Conservation (phyloP, 2,113 vertebrate genomes). For the Misgurnus anguillicaudatus region DNA sequence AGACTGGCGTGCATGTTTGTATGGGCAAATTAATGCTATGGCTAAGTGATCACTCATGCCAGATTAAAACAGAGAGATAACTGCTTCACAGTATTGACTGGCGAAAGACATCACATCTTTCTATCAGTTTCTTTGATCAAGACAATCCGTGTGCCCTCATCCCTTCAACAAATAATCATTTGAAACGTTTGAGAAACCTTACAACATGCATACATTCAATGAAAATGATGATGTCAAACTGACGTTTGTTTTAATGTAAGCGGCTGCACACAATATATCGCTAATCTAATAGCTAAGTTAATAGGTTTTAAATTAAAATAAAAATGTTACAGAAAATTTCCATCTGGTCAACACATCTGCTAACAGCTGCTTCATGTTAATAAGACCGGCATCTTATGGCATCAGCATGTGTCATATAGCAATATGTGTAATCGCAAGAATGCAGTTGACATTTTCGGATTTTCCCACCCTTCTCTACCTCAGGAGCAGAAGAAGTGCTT, state of each 20-base stretch:
- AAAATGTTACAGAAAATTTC: background rate
- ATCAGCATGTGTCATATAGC: conserved; percentile 6
- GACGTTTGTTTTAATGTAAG: background rate
- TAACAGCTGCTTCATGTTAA: conserved; percentile 5
- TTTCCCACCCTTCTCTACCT: conserved; percentile 24
- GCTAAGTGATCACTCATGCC: background rate
- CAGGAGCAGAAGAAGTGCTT: conserved; percentile 99
- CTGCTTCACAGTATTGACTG: background rate
- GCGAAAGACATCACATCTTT: background rate
- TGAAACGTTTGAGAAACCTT: background rate
- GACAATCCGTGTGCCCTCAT: background rate
- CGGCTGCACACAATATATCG: background rate
- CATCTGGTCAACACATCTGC: conserved; percentile 21
- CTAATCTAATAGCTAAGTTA: background rate
- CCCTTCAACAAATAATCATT: background rate
- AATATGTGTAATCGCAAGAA: conserved; percentile 24
- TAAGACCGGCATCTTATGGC: background rate
- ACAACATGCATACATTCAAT: background rate
- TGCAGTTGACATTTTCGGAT: conserved; percentile 47
- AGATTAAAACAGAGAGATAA: background rate
- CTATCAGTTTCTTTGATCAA: conserved; percentile 10
- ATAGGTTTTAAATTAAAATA: background rate
- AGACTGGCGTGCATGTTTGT: background rate
- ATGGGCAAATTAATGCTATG: background rate
- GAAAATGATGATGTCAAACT: background rate